Percentiles rank a stretch among this genome's conserved stretches.
phyloP scores from a whole-genome alignment of 2,888 invertebrate species.

The Monochamus alternatus region DNA sequence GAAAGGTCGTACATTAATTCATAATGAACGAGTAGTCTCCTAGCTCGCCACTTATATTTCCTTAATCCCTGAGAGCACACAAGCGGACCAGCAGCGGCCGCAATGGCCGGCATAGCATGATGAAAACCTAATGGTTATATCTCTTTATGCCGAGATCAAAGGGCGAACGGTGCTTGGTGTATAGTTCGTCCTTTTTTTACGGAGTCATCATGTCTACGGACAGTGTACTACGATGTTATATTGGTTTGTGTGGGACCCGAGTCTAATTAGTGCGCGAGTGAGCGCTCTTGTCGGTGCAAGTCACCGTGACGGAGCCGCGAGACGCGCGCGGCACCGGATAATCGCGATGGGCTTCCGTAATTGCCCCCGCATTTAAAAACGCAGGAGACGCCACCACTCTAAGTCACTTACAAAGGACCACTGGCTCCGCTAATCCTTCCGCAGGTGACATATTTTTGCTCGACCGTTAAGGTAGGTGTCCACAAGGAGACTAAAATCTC shows the following conservation, averaged over 20 bases:
- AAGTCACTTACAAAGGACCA: conserved; percentile 18
- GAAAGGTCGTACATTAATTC: conserved; percentile 70
- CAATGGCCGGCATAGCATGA: conserved; percentile 68
- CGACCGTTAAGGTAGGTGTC: not conserved
- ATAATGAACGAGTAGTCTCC: conserved; percentile 69
- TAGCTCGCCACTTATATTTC: conserved; percentile 71
- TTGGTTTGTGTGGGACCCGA: conserved; percentile 63
- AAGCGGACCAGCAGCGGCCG: conserved; percentile 63
- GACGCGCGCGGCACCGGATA: conserved; percentile 53
- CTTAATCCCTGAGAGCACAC: conserved; percentile 71
- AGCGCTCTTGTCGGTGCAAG: conserved; percentile 63
- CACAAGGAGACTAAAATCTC: not conserved
- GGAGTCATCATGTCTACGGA: conserved; percentile 68
- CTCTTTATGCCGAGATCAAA: conserved; percentile 58
- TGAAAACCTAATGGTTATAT: conserved; percentile 72
- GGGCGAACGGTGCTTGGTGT: conserved; percentile 50
- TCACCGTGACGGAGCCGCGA: conserved; percentile 61
- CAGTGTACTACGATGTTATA: conserved; percentile 54
- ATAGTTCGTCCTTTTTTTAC: conserved; percentile 62
- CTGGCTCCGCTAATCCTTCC: conserved; percentile 1
- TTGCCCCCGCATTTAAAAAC: conserved; percentile 44
- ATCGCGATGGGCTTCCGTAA: conserved; percentile 55
- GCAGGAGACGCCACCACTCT: conserved; percentile 28
- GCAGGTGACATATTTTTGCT: not conserved
- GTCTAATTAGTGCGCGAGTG: conserved; percentile 63